These are phyloP conservation scores for Fragum whitleyi DNA, from an alignment of 2,888 invertebrate species.

Conservation along the genomic window DNA sequence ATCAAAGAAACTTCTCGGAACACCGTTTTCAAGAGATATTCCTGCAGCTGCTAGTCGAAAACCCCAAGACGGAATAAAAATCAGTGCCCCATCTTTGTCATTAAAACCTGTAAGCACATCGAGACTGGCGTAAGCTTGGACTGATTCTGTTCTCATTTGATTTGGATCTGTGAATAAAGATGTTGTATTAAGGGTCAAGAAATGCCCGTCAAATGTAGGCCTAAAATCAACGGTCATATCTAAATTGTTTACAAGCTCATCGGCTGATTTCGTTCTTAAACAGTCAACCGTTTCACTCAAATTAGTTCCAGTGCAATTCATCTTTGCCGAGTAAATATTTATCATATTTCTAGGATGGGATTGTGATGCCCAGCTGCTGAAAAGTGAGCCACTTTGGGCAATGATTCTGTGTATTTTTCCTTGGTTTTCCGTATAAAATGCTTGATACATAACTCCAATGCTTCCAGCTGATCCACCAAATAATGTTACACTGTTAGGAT, in stretches of 20 bases:
- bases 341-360: constrained; percentile 87
- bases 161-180: constrained; percentile 93
- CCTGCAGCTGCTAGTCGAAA: neutral
- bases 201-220: constrained; percentile 95
- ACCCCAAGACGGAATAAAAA: neutral
- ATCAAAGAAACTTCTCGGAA: constrained; percentile 34
- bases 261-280: constrained; percentile 48
- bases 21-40: constrained; percentile 29
- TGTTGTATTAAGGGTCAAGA: constrained; percentile 94
- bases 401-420: constrained; percentile 72
- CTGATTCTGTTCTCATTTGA: constrained; percentile 92
- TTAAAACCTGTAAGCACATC: constrained; percentile 56
- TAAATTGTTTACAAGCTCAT: constrained; percentile 41
- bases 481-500: constrained; percentile 69
- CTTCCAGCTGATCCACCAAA: constrained; percentile 79
- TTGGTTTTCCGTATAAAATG: constrained; percentile 66
- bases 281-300: constrained; percentile 55
- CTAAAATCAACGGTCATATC: constrained; percentile 5
- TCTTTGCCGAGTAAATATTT: constrained; percentile 87
- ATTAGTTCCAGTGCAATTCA: constrained; percentile 56
- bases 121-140: constrained; percentile 84
- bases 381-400: constrained; percentile 65
- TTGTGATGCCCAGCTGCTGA: constrained; percentile 53
- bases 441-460: constrained; percentile 69
- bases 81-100: constrained; percentile 40